Base-by-base conservation (phyloP, 2,888 invertebrate species). In the Philaethria dido region DNA sequence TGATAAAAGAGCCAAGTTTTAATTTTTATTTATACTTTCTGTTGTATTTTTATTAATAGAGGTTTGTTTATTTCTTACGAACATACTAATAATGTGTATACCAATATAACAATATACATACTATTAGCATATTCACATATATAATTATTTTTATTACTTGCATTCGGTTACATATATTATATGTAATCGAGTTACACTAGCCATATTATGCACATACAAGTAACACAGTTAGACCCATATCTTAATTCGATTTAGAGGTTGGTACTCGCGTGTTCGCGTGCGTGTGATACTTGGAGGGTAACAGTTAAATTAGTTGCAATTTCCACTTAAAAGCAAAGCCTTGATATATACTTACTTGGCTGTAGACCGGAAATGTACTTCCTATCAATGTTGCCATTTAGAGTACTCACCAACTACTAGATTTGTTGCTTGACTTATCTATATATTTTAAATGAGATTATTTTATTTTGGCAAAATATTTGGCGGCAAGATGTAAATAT, bases 271-370 rank as follows among this genome's bases (percentile, higher is more conserved):
- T 91, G 92, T 71, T 92, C 83, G 92, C 92, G 92, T 92, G 92
- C 80, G 80, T 85, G 77, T 76, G 81, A 81, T 78, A 87, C 86
- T 85, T 82, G 85, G 83, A 84, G 81, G 84, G 88, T 86, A 84
- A 87, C 86, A 88, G 87, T 90, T 88, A 92, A 92, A 90, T 90
- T 89, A 87, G 86, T 88, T 87, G 88, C 90, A 90, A 89, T 92
- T 90, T 91, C 88, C 84, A 85, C 86, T 89, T 83, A 83, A 87
- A 86, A 81, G 82, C 83, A 80, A 81, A 68, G 52, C 77, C 82
- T 78, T 78, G 78, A 82, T 86, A 33, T 44, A 6, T 52, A 86
- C 84, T 88, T 52, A 86, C 84, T 88, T 81, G 85, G 78, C 80
- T 78, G 81, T 78, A 77, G 87, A 75, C 82, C 80, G 87, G 87